These are phyloP conservation scores for Zosterops japonicus DNA, from an alignment of 2,113 vertebrate genomes.

Conservation along the genomic window DNA sequence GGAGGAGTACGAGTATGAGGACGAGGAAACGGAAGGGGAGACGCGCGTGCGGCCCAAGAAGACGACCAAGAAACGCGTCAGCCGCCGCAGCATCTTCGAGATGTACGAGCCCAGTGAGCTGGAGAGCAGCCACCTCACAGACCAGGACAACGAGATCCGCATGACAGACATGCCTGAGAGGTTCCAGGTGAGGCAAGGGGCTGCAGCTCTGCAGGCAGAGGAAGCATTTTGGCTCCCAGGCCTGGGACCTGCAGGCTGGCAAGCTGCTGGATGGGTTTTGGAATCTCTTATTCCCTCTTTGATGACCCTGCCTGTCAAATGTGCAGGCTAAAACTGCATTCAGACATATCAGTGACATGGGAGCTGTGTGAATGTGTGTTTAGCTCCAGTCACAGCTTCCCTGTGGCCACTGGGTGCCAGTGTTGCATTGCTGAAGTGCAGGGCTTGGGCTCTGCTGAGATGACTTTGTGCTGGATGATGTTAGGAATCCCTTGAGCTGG, in stretches of 20 bases:
- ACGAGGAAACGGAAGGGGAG: conserved; percentile 92
- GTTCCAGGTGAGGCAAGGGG: conserved; percentile 85
- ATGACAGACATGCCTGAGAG: conserved; percentile 96
- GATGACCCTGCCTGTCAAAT: background rate
- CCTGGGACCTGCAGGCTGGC: background rate
- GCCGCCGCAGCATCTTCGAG: conserved; percentile 96
- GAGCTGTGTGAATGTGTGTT: background rate
- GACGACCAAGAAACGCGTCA: conserved; percentile 90
- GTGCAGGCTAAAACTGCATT: background rate
- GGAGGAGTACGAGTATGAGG: conserved; percentile 94
- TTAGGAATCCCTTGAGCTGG: background rate
- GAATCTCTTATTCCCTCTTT: background rate
- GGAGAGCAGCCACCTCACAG: conserved; percentile 96
- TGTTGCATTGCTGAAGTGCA: background rate
- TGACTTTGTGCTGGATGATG: background rate
- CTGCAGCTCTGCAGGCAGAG: background rate
- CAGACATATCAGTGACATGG: fast-evolving
- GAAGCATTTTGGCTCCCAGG: background rate
- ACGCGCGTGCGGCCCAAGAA: conserved; percentile 94
- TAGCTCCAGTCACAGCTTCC: background rate
- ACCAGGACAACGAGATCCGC: conserved; percentile 98
- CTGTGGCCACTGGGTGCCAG: conserved; percentile 43
- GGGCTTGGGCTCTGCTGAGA: background rate
- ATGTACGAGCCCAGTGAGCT: conserved; percentile 97
- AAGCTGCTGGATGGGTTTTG: background rate